Evolutionary conservation across 2,888 invertebrate species (phyloP).

Genomic region (Cancer borealis): DNA sequence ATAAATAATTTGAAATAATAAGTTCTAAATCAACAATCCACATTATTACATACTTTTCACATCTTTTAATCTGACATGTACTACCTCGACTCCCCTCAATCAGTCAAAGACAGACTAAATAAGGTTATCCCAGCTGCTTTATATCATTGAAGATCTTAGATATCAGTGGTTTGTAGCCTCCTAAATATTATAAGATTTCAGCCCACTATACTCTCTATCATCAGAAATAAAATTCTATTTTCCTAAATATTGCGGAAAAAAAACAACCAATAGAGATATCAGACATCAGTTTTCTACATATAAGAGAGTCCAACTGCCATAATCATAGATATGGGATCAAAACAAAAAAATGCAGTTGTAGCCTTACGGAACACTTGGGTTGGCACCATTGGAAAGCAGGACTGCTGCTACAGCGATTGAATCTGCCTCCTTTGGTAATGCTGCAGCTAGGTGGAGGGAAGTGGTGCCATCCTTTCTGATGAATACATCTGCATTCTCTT

Average conservation of each 20-base stretch:
- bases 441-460: constrained; percentile 47
- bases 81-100: too few species aligned
- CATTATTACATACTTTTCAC: not conserved
- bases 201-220: too few species aligned
- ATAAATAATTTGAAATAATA: too few species aligned
- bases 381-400: constrained; percentile 44
- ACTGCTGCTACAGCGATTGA: constrained; percentile 27
- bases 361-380: constrained; percentile 65
- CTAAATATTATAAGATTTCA: too few species aligned
- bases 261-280: not conserved
- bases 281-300: not conserved
- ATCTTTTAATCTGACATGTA: not conserved
- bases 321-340: not conserved
- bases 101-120: not conserved
- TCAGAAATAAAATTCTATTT: too few species aligned
- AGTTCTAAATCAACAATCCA: not conserved
- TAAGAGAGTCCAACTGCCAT: not conserved
- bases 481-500: constrained; percentile 27
- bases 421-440: constrained; percentile 52
- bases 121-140: too few species aligned
- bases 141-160: too few species aligned
- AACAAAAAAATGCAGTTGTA: not conserved
- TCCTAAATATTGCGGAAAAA: too few species aligned
- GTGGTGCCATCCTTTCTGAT: constrained; percentile 47
- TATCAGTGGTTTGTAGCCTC: too few species aligned